phyloP scores from a whole-genome alignment of 1,140 invertebrate species.

The Drosophila simulans region DNA sequence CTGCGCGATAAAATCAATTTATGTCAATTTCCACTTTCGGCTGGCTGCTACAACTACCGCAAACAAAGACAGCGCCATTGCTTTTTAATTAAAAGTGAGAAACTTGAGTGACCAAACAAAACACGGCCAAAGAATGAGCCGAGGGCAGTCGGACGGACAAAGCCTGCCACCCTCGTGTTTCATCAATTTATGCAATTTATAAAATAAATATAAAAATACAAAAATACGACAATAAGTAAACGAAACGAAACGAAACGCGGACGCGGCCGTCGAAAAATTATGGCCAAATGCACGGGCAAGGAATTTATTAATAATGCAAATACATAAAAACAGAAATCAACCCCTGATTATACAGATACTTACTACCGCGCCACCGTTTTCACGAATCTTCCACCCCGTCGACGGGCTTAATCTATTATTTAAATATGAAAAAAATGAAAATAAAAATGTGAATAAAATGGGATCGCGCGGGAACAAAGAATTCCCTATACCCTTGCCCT shows the following conservation, averaged over 20 bases:
- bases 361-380: slow-evolving; percentile 32
- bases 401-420: slow-evolving; percentile 76
- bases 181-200: slow-evolving; percentile 82
- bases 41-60: slow-evolving; percentile 43
- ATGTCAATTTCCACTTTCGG: slow-evolving; percentile 79
- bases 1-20: slow-evolving; percentile 82
- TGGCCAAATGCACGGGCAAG: slow-evolving; percentile 75
- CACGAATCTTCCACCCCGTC: slow-evolving; percentile 49
- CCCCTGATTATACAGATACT: slow-evolving; percentile 82
- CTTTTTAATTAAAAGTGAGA: slow-evolving; percentile 81
- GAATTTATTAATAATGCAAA: slow-evolving; percentile 83
- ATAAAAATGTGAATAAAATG: slow-evolving; percentile 67
- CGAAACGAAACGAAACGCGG: slow-evolving; percentile 39
- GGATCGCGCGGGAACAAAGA: slow-evolving; percentile 34
- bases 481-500: slow-evolving; percentile 41
- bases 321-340: slow-evolving; percentile 83
- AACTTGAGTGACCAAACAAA: slow-evolving; percentile 78
- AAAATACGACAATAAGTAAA: slow-evolving; percentile 73
- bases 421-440: slow-evolving; percentile 80
- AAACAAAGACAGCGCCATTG: slow-evolving; percentile 62
- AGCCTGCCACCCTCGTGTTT: slow-evolving; percentile 57
- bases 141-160: slow-evolving; percentile 13
- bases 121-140: slow-evolving; percentile 36
- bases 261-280: slow-evolving; percentile 56
- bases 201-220: slow-evolving; percentile 82